Evolutionary conservation across 2,797 vertebrate genomes (phyloP).

Genomic region (Argya squamiceps): DNA sequence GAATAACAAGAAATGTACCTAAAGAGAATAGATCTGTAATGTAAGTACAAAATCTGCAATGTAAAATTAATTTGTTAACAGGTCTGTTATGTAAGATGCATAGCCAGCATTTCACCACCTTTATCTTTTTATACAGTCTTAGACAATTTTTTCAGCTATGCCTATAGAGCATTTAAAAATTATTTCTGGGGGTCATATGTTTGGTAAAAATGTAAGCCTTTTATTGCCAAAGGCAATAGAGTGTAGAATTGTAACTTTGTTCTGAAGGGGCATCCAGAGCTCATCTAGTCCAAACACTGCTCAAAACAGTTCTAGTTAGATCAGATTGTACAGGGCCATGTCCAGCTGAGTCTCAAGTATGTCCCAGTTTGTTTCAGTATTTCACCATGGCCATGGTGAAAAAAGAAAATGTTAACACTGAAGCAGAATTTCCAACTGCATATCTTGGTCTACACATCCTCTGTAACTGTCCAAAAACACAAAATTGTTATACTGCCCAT

Average conservation of each 20-base stretch:
- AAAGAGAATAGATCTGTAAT: background rate
- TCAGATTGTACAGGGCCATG: background rate
- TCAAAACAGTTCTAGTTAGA: background rate
- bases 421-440: background rate
- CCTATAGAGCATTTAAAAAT: background rate
- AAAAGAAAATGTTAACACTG: background rate
- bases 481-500: background rate
- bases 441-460: background rate
- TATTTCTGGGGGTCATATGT: background rate
- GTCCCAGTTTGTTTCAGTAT: background rate
- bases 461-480: background rate
- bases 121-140: background rate
- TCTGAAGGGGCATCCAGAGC: background rate
- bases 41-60: background rate
- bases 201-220: background rate
- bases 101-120: background rate
- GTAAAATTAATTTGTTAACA: background rate
- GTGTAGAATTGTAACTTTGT: background rate
- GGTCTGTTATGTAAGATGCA: background rate
- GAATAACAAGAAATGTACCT: background rate
- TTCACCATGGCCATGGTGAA: accelerated
- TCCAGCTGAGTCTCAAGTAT: accelerated
- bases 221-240: background rate
- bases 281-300: background rate
- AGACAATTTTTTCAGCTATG: background rate